Percentiles rank a stretch among this genome's conserved stretches.
phyloP scores from a whole-genome alignment of 2,888 invertebrate genomes.

The Andrena camellia region DNA sequence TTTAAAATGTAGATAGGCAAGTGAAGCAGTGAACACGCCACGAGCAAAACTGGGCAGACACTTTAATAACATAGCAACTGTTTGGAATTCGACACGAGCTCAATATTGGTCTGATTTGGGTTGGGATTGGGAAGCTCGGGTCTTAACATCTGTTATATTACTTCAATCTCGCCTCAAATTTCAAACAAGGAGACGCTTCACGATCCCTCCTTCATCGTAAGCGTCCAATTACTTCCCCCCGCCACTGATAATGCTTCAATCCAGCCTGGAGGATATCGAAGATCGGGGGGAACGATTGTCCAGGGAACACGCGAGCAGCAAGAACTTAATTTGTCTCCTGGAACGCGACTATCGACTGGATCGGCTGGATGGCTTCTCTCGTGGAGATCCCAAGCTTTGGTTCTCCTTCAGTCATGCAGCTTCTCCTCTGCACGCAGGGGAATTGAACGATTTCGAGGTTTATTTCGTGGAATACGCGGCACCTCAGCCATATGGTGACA shows the following conservation, averaged over 20 bases:
- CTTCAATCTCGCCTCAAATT: background rate
- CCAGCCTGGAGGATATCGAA: slow-evolving; percentile 39
- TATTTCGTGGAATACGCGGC: slow-evolving; percentile 69
- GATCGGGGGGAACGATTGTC: slow-evolving; percentile 68
- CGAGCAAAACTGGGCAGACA: too few relatives aligned
- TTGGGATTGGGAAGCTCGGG: background rate
- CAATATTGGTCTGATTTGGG: background rate
- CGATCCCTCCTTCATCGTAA: slow-evolving; percentile 2
- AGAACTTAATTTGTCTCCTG: slow-evolving; percentile 83
- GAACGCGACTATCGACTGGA: slow-evolving; percentile 80
- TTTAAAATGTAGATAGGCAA: too few relatives aligned
- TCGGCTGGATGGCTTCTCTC: slow-evolving; percentile 76
- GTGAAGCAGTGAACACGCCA: too few relatives aligned
- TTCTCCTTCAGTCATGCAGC: background rate
- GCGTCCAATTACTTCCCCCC: slow-evolving; percentile 35
- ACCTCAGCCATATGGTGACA: slow-evolving; percentile 79
- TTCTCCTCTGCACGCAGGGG: slow-evolving; percentile 31
- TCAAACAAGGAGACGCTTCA: background rate
- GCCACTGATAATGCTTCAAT: slow-evolving; percentile 51
- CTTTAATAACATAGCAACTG: background rate
- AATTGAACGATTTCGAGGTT: slow-evolving; percentile 73
- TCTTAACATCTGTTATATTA: background rate
- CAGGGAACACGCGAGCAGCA: slow-evolving; percentile 73
- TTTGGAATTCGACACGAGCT: background rate
- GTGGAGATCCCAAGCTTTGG: slow-evolving; percentile 25